Conservation (phyloP, 1,140 invertebrate genomes). For the Fopius arisanus region DNA sequence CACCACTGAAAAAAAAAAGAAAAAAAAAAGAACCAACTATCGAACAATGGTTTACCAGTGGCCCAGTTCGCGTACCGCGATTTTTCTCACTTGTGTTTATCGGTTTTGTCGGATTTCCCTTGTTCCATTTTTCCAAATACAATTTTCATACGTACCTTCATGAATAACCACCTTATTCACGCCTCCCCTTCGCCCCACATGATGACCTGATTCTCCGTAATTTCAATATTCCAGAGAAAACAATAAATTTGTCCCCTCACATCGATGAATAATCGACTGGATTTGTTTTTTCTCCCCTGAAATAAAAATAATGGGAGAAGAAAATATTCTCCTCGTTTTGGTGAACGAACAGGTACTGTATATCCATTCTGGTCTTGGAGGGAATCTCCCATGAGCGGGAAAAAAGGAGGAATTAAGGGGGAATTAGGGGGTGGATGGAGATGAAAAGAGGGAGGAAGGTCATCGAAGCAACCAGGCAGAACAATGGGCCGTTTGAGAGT, state of each 20-base stretch:
- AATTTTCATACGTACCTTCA: not conserved
- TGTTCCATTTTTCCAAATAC: constrained; percentile 2
- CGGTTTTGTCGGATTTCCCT: not conserved
- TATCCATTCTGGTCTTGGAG: not conserved
- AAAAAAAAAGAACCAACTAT: not conserved
- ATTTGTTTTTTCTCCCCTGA: not conserved
- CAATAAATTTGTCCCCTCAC: not conserved
- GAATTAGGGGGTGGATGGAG: constrained; percentile 9
- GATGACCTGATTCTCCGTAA: not conserved
- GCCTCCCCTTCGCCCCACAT: not conserved
- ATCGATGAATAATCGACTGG: not conserved
- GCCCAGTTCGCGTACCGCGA: not conserved
- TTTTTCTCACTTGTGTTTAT: constrained; percentile 10
- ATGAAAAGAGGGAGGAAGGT: constrained; percentile 39
- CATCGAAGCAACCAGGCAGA: constrained; percentile 48
- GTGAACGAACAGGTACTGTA: not conserved
- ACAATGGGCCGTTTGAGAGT: constrained; percentile 50
- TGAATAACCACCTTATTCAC: not conserved
- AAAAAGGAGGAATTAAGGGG: not conserved
- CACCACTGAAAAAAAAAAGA: not conserved
- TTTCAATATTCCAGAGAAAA: not conserved
- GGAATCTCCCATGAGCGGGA: not conserved
- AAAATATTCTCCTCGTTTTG: not conserved
- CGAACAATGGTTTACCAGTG: not conserved
- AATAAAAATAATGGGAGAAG: constrained; percentile 3